Evolutionary conservation across 1,140 invertebrate species (phyloP), one percentile per base, ranked within the genome.

Genomic region (Harpegnathos saltator): DNA sequence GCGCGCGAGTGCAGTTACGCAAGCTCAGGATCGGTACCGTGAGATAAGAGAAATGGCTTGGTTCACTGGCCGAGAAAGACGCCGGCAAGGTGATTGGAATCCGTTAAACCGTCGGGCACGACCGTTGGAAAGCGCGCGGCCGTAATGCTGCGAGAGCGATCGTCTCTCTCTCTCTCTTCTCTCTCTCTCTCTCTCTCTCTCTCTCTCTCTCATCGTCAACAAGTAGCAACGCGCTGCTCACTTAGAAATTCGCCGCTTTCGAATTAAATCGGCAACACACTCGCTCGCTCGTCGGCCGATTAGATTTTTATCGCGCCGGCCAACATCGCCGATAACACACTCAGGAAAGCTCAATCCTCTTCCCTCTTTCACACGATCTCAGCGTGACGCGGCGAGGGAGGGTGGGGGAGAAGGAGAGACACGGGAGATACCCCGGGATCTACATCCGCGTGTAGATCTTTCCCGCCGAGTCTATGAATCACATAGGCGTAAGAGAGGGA

Each of bases 381-480:
- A 72, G 52, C 78, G 33, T 78, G 84, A 86, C 59, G 33, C 61
- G n/a, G 83, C 44, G 58, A 58, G 38, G 56, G 33, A 80, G 74
- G 26, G 11, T 24, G 72, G 24, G 38, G 86, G n/a, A n/a, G n/a
- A n/a, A n/a, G n/a, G n/a, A n/a, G n/a, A n/a, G n/a, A n/a, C n/a
- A n/a, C n/a, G n/a, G n/a, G n/a, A n/a, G n/a, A n/a, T n/a, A n/a
- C 58, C 58, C 22, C 33, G 66, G 24, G 26, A 87, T 68, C 58
- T 83, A 75, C 58, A 80, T 52, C 54, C 73, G 77, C 58, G 65
- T 68, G 68, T 80, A 73, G 84, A 74, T 80, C 44, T 58, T 86
- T 87, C 38, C 62, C 73, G 81, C 54, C 74, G 33, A 56, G 85
- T 80, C 74, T 86, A 86, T 86, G 86, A 87, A 87, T 87, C 85